phyloP scores from a whole-genome alignment of 64 coral and sea anemone species.

The Catalaphyllia jardinei region DNA sequence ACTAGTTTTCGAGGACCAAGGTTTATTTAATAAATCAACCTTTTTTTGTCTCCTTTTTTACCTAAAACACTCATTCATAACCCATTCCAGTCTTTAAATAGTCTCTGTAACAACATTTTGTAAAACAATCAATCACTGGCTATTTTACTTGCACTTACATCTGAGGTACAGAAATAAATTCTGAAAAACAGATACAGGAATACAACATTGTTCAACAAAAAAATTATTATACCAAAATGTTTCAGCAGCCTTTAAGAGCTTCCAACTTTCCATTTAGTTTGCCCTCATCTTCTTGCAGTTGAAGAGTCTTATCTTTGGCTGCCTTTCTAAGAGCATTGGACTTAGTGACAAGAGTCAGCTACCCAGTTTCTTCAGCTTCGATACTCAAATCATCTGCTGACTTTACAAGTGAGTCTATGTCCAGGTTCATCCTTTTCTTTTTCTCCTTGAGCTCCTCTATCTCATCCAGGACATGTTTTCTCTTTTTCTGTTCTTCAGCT shows the following conservation, averaged over 20 bases:
- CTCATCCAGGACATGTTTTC: neutral
- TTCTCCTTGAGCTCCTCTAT: constrained; percentile 17
- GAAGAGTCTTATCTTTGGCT: too few species aligned
- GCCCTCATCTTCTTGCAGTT: constrained; percentile 16
- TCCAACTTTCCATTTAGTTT: constrained; percentile 44
- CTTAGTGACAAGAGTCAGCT: neutral
- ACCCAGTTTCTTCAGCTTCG: neutral
- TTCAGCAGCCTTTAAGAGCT: constrained; percentile 19
- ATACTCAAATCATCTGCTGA: constrained; percentile 24
- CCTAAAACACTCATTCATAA: too few species aligned
- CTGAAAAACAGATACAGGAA: neutral
- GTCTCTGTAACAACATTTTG: too few species aligned
- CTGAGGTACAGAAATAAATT: too few species aligned
- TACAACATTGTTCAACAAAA: neutral
- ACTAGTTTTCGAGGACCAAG: too few species aligned
- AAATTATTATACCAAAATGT: constrained; percentile 14
- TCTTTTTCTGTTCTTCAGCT: neutral
- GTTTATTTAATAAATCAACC: too few species aligned
- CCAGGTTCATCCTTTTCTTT: constrained; percentile 12
- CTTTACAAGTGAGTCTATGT: constrained; percentile 25
- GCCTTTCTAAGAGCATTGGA: too few species aligned
- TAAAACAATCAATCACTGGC: too few species aligned
- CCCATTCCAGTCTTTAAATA: too few species aligned
- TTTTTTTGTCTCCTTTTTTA: too few species aligned
- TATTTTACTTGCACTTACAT: too few species aligned